phyloP scores from a whole-genome alignment of 2,888 invertebrate species.

The Amblyjoppa fuscipennis region DNA sequence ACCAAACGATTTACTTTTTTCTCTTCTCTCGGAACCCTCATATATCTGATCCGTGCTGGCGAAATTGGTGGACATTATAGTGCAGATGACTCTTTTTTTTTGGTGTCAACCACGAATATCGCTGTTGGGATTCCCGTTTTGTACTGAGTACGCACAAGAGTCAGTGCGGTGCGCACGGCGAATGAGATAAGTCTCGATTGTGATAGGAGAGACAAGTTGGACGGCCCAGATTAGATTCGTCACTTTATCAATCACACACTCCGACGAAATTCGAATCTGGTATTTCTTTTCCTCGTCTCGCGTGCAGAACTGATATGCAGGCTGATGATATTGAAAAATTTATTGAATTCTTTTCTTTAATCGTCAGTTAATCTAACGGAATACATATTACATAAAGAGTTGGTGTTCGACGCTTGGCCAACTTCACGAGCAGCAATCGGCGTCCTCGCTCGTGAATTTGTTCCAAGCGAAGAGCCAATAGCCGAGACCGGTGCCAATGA shows the following conservation, averaged over 20 bases:
- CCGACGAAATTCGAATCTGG: neutral
- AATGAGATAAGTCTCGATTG: conserved; percentile 31
- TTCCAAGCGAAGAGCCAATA: conserved; percentile 83
- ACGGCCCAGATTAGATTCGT: conserved; percentile 44
- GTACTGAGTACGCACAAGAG: neutral
- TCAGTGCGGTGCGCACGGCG: neutral
- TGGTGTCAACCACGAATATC: neutral
- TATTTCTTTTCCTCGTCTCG: neutral
- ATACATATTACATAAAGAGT: neutral
- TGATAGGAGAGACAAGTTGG: neutral
- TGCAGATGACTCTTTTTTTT: conserved; percentile 13
- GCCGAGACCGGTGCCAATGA: conserved; percentile 87
- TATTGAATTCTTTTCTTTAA: neutral
- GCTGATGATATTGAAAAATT: neutral
- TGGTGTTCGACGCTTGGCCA: too few relatives aligned
- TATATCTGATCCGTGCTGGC: conserved; percentile 55
- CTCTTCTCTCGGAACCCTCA: conserved; percentile 27
- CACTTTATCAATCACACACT: conserved; percentile 11
- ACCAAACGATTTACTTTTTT: conserved; percentile 38
- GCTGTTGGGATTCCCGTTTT: conserved; percentile 13
- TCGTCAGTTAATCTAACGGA: conserved; percentile 30
- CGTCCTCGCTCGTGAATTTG: conserved; percentile 73
- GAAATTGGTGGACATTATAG: conserved; percentile 60
- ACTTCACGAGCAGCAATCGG: conserved; percentile 78
- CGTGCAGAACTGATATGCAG: neutral